Evolutionary conservation across 2,113 vertebrate species (phyloP).

Genomic region (Microtus ochrogaster): DNA sequence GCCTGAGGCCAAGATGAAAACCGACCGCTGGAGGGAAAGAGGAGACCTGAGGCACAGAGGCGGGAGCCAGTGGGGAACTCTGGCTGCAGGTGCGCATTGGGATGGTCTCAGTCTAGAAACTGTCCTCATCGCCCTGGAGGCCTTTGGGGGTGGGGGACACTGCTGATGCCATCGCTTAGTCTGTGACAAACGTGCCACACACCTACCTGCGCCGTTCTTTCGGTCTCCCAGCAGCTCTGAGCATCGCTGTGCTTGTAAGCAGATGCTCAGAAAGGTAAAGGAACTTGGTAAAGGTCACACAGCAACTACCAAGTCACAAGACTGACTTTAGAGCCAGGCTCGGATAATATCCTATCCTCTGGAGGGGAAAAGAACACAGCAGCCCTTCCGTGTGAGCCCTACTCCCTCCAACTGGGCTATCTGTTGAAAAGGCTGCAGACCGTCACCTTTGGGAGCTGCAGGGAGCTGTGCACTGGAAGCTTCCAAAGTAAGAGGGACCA

Average conservation of each 20-base stretch:
- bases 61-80: neutral
- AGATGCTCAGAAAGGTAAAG: slow-evolving; percentile 29
- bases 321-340: neutral
- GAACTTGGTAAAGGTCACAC: slow-evolving; percentile 16
- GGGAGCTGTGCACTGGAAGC: neutral
- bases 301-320: neutral
- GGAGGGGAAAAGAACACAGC: neutral
- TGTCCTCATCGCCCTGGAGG: neutral
- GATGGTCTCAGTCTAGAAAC: neutral
- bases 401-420: neutral
- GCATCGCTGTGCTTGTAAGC: neutral
- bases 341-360: neutral
- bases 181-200: neutral
- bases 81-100: neutral
- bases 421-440: neutral
- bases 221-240: neutral
- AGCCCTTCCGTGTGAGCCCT: neutral
- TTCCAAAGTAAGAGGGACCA: neutral
- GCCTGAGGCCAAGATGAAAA: slow-evolving; percentile 48
- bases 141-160: neutral
- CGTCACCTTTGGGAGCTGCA: neutral
- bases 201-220: neutral
- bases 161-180: neutral
- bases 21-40: slow-evolving; percentile 30
- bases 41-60: neutral